A percentile compares a stretch with the other conserved stretches of the same genome.
Evolutionary conservation across 2,113 vertebrate genomes (phyloP).

Genomic region (Mustelus asterias): DNA sequence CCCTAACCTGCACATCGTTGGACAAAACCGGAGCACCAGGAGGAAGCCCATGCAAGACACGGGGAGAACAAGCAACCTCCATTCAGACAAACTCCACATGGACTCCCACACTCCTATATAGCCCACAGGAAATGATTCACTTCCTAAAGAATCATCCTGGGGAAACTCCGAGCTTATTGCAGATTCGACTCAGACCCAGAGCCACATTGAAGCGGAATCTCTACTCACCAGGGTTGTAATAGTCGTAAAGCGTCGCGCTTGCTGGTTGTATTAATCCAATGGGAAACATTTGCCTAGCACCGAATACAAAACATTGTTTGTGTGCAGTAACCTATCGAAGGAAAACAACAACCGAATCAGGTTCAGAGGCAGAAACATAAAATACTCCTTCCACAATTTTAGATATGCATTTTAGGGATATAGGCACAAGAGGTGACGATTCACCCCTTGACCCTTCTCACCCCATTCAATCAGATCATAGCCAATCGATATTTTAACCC

Average conservation of each 20-base stretch:
- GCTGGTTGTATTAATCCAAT: slow-evolving; percentile 73
- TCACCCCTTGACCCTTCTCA: not conserved
- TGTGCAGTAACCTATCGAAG: slow-evolving; percentile 45
- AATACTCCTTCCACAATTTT: not conserved
- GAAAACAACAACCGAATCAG: not conserved
- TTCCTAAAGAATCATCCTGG: not conserved
- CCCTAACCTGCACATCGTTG: too few species aligned
- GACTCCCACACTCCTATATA: too few species aligned
- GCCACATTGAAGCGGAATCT: not conserved
- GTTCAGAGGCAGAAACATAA: not conserved
- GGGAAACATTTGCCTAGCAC: slow-evolving; percentile 58
- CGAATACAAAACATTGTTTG: slow-evolving; percentile 61
- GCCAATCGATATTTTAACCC: not conserved
- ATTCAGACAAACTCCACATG: too few species aligned
- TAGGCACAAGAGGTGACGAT: not conserved
- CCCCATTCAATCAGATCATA: not conserved
- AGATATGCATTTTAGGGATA: not conserved
- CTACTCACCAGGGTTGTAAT: slow-evolving; percentile 72
- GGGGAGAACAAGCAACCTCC: too few species aligned
- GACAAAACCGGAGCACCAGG: too few species aligned
- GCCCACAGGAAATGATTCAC: not conserved
- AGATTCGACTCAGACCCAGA: not conserved
- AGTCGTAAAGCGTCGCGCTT: slow-evolving; percentile 70
- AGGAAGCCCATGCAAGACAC: too few species aligned
- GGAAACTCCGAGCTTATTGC: not conserved